Base-by-base conservation (phyloP, 2,797 vertebrate genomes). In the Malacoctenus gilli region DNA sequence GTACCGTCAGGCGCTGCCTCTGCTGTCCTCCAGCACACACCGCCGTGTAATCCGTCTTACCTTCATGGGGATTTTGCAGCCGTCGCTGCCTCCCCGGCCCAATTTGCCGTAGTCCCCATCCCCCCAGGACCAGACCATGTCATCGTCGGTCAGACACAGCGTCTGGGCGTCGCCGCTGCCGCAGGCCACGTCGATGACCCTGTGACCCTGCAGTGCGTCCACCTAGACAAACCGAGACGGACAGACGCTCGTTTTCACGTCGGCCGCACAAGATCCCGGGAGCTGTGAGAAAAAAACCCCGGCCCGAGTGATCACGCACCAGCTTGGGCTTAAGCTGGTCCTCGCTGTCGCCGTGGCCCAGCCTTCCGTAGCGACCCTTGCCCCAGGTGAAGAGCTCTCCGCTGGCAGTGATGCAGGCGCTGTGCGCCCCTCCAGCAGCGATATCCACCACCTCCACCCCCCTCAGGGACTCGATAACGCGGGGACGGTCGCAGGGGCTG, bases 121-220 rank as follows among this genome's bases (percentile, higher is more conserved):
- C 15, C 97, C 97, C 97, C 97, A 99, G 34, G 97, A 99, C 97
- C 97, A 99, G 48, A 99, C 97, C 36, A 95, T 96, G 84, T 99
- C 97, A 56, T 99, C 96, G 37, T 99, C 97, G 0, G 96, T 96
- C 68, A 99, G 89, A 85, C 97, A 98, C 51, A 99, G 82, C 0
- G 97, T 99, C 87, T 99, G 97, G 14, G 97, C 97, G 1, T 99
- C 97, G 13, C 97, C 96, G 0, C 97, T 98, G 71, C 97, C 97
- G 53, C 97, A 99, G 4, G 96, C 97, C 15, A 99, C 94, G 20
- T 99, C 96, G 2, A 98, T 95, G 59, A 99, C 97, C 41, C 94
- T 91, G 85, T 96, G 96, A 59, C 96, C 96, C 84, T 98, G 97
- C 3, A 99, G 92, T 0, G 94, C 96, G 75, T 99, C 97, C 90